Evolutionary conservation across 2,113 vertebrate species (phyloP).

Genomic region (Pao palembangensis): DNA sequence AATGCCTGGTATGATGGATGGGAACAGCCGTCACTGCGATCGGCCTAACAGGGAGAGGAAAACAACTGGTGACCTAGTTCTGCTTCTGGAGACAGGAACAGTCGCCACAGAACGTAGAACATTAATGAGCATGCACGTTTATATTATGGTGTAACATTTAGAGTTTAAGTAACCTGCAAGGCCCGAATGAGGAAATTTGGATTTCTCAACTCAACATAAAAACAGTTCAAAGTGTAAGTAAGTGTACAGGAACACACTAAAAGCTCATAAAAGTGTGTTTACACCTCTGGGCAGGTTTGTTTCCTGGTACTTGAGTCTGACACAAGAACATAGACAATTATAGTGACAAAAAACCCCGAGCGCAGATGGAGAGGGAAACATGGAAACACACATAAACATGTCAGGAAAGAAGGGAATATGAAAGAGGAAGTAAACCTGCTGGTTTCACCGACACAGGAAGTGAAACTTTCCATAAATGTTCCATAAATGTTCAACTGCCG

Average conservation of each 20-base stretch:
- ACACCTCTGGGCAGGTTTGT: too few relatives aligned
- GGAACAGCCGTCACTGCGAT: conserved; percentile 35
- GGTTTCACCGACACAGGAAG: background rate
- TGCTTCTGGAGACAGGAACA: conserved; percentile 40
- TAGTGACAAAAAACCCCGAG: background rate
- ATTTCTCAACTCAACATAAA: too few relatives aligned
- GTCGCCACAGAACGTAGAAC: conserved; percentile 13
- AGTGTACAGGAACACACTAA: background rate
- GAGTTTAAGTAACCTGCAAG: too few relatives aligned
- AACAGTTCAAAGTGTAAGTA: too few relatives aligned
- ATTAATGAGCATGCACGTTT: background rate
- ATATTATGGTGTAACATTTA: background rate
- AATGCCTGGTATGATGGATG: conserved; percentile 18
- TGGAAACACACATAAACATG: background rate
- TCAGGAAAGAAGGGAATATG: background rate
- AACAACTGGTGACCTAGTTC: conserved; percentile 58
- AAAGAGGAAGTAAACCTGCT: background rate
- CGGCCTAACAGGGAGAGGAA: conserved; percentile 27
- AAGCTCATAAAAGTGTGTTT: too few relatives aligned
- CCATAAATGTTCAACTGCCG: background rate
- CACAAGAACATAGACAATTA: background rate
- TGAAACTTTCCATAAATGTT: background rate
- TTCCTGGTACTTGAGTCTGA: too few relatives aligned
- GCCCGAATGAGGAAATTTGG: too few relatives aligned
- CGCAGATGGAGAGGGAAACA: background rate